Percentiles rank a stretch among this genome's conserved stretches.
These are phyloP conservation scores for Petromus typicus DNA, from an alignment of 2,113 vertebrate genomes.

Conservation along the genomic window DNA sequence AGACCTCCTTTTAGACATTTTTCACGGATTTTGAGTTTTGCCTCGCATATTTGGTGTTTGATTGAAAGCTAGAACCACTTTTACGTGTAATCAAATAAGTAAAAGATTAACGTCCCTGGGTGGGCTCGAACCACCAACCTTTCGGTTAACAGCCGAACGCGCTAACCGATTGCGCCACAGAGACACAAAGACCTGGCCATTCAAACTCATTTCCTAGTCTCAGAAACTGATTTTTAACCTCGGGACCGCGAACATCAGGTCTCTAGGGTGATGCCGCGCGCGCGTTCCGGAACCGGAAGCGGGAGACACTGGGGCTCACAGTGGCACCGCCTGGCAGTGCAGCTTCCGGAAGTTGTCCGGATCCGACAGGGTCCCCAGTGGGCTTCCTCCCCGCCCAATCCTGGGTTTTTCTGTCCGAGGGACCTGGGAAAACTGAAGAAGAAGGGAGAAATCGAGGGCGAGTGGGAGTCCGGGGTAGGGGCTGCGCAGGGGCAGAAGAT, in stretches of 20 bases:
- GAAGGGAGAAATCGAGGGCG: neutral
- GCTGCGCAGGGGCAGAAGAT: neutral
- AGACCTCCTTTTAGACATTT: neutral
- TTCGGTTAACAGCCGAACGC: neutral
- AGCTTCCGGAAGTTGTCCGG: neutral
- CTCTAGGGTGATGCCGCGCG: neutral
- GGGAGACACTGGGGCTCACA: neutral
- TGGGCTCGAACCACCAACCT: slow-evolving; percentile 31
- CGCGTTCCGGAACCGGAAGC: accelerated
- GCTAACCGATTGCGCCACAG: slow-evolving; percentile 69
- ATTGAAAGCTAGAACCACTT: neutral
- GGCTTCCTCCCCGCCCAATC: neutral
- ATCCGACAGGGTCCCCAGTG: neutral
- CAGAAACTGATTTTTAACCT: neutral
- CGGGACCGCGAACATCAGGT: accelerated
- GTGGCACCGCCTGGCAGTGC: neutral
- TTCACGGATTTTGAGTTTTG: accelerated
- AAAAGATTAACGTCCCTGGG: neutral
- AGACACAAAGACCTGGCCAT: accelerated
- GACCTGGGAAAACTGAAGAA: neutral
- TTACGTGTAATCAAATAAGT: no score
- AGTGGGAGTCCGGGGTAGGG: neutral
- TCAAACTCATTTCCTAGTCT: neutral
- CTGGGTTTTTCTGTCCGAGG: no score
- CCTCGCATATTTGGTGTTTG: accelerated